A percentile compares a stretch with the other conserved stretches of the same genome.
Conservation (phyloP, 2,797 vertebrate genomes). For the Muscicapa comitata region DNA sequence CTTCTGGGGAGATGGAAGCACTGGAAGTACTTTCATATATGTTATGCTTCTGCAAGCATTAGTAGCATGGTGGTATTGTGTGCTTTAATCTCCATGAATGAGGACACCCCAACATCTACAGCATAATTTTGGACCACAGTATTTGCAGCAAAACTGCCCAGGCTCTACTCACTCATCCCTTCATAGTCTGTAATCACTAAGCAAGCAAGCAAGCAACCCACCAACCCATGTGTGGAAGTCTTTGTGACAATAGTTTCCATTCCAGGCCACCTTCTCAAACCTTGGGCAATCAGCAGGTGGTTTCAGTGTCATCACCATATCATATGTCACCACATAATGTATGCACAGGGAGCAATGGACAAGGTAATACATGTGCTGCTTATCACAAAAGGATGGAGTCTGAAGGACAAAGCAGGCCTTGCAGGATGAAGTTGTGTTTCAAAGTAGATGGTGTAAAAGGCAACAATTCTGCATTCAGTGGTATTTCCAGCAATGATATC, state of each 20-base stretch:
- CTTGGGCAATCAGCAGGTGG: background rate
- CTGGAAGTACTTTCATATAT: background rate
- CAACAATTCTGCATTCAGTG: background rate
- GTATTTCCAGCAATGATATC: background rate
- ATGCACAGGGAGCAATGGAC: background rate
- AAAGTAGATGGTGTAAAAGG: background rate
- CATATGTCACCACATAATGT: rapidly evolving
- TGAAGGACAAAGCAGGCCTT: background rate
- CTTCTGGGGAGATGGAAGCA: constrained; percentile 29
- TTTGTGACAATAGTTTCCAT: background rate
- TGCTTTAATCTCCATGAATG: background rate
- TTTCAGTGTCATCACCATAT: background rate
- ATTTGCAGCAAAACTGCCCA: background rate
- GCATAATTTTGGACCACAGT: background rate
- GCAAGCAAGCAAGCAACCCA: background rate
- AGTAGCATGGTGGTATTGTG: background rate
- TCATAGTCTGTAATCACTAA: background rate
- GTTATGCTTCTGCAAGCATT: background rate
- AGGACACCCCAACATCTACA: background rate
- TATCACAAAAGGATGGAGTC: background rate
- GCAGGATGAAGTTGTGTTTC: background rate
- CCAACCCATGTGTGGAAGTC: background rate
- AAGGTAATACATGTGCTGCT: background rate
- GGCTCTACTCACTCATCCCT: background rate
- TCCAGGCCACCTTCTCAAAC: background rate